phyloP scores from a whole-genome alignment of 2,113 vertebrate genomes.

The Lynx canadensis region DNA sequence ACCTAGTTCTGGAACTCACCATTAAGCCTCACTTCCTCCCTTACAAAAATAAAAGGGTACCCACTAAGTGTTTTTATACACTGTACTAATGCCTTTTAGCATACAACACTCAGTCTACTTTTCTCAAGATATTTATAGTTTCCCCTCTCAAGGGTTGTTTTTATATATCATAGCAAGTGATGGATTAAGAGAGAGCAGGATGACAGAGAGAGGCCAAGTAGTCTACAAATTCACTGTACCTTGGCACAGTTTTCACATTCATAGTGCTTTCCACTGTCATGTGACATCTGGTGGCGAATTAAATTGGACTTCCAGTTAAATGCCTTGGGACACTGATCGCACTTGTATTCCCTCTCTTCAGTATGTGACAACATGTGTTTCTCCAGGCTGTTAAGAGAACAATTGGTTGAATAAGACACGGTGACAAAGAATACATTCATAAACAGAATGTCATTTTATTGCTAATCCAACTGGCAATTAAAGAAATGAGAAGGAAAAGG shows the following conservation, averaged over 20 bases:
- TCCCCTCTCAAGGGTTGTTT: constrained; percentile 57
- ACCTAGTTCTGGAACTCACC: constrained; percentile 71
- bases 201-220: constrained; percentile 69
- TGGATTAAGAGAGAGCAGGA: constrained; percentile 63
- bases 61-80: constrained; percentile 75
- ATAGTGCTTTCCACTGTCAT: constrained; percentile 92
- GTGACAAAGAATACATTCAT: constrained; percentile 57
- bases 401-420: constrained; percentile 67
- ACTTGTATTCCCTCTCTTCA: constrained; percentile 97
- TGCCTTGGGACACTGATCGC: constrained; percentile 93
- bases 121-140: constrained; percentile 73
- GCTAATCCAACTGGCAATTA: constrained; percentile 28
- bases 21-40: constrained; percentile 73
- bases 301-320: constrained; percentile 94
- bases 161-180: constrained; percentile 48
- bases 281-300: constrained; percentile 92
- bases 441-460: constrained; percentile 45
- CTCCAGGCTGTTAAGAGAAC: constrained; percentile 92
- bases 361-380: constrained; percentile 95
- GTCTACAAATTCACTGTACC: constrained; percentile 91
- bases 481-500: constrained; percentile 30
- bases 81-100: constrained; percentile 69
- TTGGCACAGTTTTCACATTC: constrained; percentile 93
- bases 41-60: constrained; percentile 76
- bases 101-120: constrained; percentile 60